Base-by-base conservation (phyloP, 2,888 invertebrate genomes). In the Drosophila subquinaria region DNA sequence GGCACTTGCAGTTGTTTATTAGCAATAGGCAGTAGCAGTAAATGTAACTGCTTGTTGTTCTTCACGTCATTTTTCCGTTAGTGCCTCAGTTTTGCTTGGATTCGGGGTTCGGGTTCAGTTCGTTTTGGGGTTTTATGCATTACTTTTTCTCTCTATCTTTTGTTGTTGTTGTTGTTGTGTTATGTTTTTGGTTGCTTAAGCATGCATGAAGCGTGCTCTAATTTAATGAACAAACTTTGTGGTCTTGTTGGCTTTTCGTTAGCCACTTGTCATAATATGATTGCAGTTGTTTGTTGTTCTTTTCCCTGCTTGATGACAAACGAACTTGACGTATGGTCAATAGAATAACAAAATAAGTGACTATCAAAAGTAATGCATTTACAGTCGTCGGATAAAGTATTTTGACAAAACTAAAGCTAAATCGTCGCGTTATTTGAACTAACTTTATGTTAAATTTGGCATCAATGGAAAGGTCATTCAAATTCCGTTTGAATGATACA, bases 171-270 rank as follows among this genome's bases (percentile, higher is more conserved):
- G 8, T 27, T 23, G 1, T 17, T 35, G 42, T 11, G 42, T 11
- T 10, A 13, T 35, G 50, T 68, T 69, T 68, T 55, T 63, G 69
- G 60, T 60, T 81, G 82, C 69, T 81, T 70, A 81, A 84, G 88
- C 84, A 84, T 76, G 87, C 82, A 76, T 82, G 85, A 87, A 79
- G 79, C 72, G 65, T 82, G 82, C 76, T 71, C 72, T 76, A 64
- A 76, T 76, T 84, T 81, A 87, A 84, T 84, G 79, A 87, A 81
- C 72, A 78, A 81, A 83, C 73, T 83, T 82, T 87, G 69, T 55
- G 75, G 79, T 48, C 74, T 47, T 73, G 69, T 69, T 80, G 68
- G 79, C 74, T 78, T 73, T 78, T 59, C 78, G 78, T 76, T 76
- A 78, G 69, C 69, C 76, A 78, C 75, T 77, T 73, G 69, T 73